Evolutionary conservation across 1,140 invertebrate species (phyloP), one percentile per base, ranked within the genome.

Genomic region (Drosophila ohnishii): DNA sequence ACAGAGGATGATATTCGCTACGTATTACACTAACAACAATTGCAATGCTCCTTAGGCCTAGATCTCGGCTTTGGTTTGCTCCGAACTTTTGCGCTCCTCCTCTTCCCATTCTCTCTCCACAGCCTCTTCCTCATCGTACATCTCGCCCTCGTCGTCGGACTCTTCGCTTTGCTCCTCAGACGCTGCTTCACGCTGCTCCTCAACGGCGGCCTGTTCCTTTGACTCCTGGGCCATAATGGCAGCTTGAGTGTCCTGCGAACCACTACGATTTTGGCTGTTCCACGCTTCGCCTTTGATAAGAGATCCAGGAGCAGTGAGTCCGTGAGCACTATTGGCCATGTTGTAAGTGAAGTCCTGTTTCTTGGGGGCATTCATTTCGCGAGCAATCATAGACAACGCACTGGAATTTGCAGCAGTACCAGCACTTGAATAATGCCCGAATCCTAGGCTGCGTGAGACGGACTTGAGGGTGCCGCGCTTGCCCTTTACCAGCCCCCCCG

Each of bases 301-400:
- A 8, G 22, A 2, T 1, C 5, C 8, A 2, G 9, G 28, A 50
- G 2, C 9, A 2, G 40, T 67, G 13, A 67, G 70, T 7, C 35
- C 61, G 0, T 48, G 25, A 28, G 39, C 40, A 72, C 55, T 72
- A 16, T 79, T 71, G 1, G 58, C 61, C 39, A 74, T 11, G 10
- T 60, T 71, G 34, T 53, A 66, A 0, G 51, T 44, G 14, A 53
- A 28, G 1, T 87, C 75, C 5, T 64, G 62, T 11, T 63, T 79
- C 30, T 2, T 60, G 0, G 28, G 16, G 2, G 75, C 82, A 51
- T 66, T 87, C 1, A 69, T 57, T 14, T 78, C 75, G 0, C 80
- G 69, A 0, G 79, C 59, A 9, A 86, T 3, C 0, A 76, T 61
- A 5, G 79, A 80, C 40, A 86, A 13, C 0, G 82, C 66, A 37